These are phyloP conservation scores for Eumerus sabulonum DNA, from an alignment of 2,888 invertebrate genomes.

Conservation along the genomic window DNA sequence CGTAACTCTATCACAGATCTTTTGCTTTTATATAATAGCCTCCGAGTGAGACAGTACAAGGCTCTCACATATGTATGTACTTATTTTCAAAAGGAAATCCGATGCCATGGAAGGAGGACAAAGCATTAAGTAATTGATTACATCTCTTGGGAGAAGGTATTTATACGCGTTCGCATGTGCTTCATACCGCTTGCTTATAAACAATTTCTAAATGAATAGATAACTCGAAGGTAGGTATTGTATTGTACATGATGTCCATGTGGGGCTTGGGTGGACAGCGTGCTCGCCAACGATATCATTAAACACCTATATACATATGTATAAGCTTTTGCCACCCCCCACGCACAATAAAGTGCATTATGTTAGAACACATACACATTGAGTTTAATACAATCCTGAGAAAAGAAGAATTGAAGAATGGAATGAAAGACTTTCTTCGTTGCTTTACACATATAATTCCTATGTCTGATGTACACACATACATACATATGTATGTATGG, in stretches of 20 bases:
- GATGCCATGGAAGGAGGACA: conserved; percentile 25
- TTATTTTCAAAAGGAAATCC: conserved; percentile 25
- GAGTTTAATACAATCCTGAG: conserved; percentile 7
- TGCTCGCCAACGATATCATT: conserved; percentile 30
- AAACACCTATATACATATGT: no score
- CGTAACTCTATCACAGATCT: neutral
- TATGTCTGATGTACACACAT: no score
- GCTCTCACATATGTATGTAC: conserved; percentile 3
- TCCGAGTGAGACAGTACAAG: neutral
- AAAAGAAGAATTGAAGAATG: conserved; percentile 29
- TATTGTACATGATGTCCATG: no score
- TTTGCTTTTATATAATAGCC: conserved; percentile 6
- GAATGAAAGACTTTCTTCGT: conserved; percentile 19
- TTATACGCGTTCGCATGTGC: conserved; percentile 6
- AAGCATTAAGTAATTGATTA: conserved; percentile 78
- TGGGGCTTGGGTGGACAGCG: conserved; percentile 41
- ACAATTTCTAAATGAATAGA: conserved; percentile 57
- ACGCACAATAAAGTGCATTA: conserved; percentile 51
- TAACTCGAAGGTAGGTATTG: conserved; percentile 12
- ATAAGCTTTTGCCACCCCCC: conserved; percentile 8
- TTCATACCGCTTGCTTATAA: conserved; percentile 53
- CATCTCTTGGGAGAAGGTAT: conserved; percentile 75
- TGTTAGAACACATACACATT: conserved; percentile 29
- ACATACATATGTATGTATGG: conserved; percentile 24
- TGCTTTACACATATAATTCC: conserved; percentile 10